These are phyloP conservation scores for Akabosia matsudoensis DNA, from an alignment of 1,140 invertebrate genomes.

Conservation along the genomic window DNA sequence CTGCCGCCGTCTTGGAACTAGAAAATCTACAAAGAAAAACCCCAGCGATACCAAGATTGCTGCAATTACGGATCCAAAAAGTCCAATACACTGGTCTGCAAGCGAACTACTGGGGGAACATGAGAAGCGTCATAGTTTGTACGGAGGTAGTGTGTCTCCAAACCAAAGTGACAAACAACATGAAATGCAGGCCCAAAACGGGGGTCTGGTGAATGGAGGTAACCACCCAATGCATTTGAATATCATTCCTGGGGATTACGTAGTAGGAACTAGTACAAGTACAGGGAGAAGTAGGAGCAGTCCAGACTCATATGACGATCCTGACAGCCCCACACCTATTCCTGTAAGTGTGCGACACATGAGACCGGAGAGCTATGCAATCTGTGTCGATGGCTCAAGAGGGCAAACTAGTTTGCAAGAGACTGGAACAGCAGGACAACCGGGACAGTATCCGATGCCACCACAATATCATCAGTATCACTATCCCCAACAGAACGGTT, in stretches of 20 bases:
- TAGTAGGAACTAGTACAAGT: conserved; percentile 27
- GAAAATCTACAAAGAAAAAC: conserved; percentile 40
- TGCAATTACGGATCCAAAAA: conserved; percentile 46
- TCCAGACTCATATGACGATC: conserved; percentile 46
- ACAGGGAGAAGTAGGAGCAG: conserved; percentile 43
- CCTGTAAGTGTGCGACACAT: conserved; percentile 44
- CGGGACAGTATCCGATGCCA: not conserved
- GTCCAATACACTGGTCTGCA: conserved; percentile 39
- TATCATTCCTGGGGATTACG: conserved; percentile 32
- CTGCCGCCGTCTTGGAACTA: conserved; percentile 39
- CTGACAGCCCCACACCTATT: conserved; percentile 44
- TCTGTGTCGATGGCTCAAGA: conserved; percentile 35
- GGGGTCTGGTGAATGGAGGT: no score
- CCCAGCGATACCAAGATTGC: conserved; percentile 43
- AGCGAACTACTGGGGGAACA: conserved; percentile 44
- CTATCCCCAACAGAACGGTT: conserved; percentile 31
- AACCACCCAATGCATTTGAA: conserved; percentile 41
- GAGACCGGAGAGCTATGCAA: conserved; percentile 27
- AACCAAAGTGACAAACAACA: conserved; percentile 24
- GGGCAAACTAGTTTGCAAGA: conserved; percentile 14
- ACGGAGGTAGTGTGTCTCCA: conserved; percentile 43
- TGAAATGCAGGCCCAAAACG: conserved; percentile 24
- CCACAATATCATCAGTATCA: conserved; percentile 7
- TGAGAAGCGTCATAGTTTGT: conserved; percentile 46
- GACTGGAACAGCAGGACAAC: conserved; percentile 11